Evolutionary conservation across 2,797 vertebrate species (phyloP).

Genomic region (Scomberomorus guttatus): DNA sequence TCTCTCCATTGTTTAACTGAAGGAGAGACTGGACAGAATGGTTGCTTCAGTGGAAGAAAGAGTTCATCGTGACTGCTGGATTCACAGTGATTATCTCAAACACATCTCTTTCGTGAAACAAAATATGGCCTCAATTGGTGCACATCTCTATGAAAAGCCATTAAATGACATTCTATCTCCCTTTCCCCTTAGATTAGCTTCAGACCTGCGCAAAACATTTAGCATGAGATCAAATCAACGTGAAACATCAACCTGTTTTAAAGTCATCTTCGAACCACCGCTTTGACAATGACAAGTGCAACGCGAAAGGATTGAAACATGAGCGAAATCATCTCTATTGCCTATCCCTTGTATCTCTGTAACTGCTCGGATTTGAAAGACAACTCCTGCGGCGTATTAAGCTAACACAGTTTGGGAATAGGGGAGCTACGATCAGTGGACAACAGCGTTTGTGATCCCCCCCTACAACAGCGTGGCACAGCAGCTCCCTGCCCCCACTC

Average conservation of each 20-base stretch:
- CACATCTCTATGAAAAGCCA: constrained; percentile 51
- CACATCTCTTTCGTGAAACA: constrained; percentile 23
- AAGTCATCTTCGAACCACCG: constrained; percentile 28
- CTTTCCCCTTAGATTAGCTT: constrained; percentile 39
- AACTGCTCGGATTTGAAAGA: constrained; percentile 51
- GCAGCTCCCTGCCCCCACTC: constrained; percentile 30
- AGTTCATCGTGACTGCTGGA: constrained; percentile 7
- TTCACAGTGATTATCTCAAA: neutral
- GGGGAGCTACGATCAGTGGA: constrained; percentile 54
- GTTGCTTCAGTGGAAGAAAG: neutral
- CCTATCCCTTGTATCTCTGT: constrained; percentile 27
- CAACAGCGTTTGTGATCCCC: constrained; percentile 46
- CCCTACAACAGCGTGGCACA: constrained; percentile 31
- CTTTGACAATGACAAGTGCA: constrained; percentile 12
- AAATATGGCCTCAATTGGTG: constrained; percentile 33
- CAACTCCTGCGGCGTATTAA: constrained; percentile 61
- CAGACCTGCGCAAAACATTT: constrained; percentile 40
- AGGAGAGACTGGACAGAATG: constrained; percentile 14
- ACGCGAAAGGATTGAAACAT: constrained; percentile 52
- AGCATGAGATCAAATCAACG: constrained; percentile 67
- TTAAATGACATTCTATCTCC: constrained; percentile 46
- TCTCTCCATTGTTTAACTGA: constrained; percentile 26
- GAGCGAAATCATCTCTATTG: constrained; percentile 38
- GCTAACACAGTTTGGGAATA: constrained; percentile 75
- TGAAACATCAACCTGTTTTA: constrained; percentile 65